phyloP scores from a whole-genome alignment of 2,113 vertebrate genomes.

The Larimichthys polyactis region DNA sequence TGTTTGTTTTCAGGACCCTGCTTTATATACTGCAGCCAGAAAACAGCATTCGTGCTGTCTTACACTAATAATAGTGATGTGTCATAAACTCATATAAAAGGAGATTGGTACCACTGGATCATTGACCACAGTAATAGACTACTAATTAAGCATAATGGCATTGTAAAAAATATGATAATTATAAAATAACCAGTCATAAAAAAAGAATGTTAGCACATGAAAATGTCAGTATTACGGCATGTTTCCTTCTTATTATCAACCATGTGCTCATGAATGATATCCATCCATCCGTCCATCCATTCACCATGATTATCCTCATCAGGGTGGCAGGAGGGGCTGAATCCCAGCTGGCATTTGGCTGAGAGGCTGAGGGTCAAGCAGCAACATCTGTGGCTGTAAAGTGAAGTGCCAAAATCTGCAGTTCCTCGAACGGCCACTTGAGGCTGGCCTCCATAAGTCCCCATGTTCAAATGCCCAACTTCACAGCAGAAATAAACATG shows the following conservation, averaged over 20 bases:
- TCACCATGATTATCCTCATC: too few relatives aligned
- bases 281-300: too few relatives aligned
- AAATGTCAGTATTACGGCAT: background rate
- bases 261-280: background rate
- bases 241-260: background rate
- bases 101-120: conserved; percentile 24
- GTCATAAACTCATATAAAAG: conserved; percentile 37
- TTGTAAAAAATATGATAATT: conserved; percentile 8
- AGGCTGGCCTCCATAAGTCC: too few relatives aligned
- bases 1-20: conserved; percentile 20
- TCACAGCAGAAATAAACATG: too few relatives aligned
- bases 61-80: conserved; percentile 15
- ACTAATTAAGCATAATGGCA: conserved; percentile 47
- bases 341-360: too few relatives aligned
- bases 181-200: conserved; percentile 25
- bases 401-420: too few relatives aligned
- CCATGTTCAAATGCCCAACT: too few relatives aligned
- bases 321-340: too few relatives aligned
- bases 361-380: too few relatives aligned
- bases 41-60: conserved; percentile 14
- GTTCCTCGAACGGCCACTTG: too few relatives aligned
- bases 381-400: too few relatives aligned
- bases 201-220: conserved; percentile 4
- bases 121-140: conserved; percentile 33
- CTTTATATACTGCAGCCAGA: background rate